Conservation (phyloP, 1,140 invertebrate genomes). For the Drosophila sulfurigaster region DNA sequence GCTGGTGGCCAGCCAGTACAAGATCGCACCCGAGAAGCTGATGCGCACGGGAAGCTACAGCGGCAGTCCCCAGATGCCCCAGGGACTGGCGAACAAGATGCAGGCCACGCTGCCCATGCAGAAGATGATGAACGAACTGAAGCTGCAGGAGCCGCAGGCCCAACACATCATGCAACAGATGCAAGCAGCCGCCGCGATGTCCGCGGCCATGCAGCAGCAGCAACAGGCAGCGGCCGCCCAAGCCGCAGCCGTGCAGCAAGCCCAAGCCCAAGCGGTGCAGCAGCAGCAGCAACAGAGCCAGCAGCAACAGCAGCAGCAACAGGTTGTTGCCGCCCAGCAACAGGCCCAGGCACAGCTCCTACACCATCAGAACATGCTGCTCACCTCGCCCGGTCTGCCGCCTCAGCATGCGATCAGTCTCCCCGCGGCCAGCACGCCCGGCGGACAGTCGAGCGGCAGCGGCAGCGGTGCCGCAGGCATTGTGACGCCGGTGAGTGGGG, state of each 20-base stretch:
- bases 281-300: constrained; percentile 88
- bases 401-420: constrained; percentile 88
- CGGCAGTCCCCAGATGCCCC: constrained; percentile 91
- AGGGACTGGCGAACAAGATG: constrained; percentile 90
- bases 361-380: constrained; percentile 87
- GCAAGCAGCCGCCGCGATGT: constrained; percentile 86
- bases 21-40: constrained; percentile 97
- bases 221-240: constrained; percentile 86
- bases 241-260: constrained; percentile 86
- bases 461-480: constrained; percentile 55
- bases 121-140: constrained; percentile 90
- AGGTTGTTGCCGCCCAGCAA: constrained; percentile 85
- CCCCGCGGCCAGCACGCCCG: constrained; percentile 59
- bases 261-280: constrained; percentile 86
- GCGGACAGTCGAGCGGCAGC: constrained; percentile 71
- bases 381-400: constrained; percentile 88
- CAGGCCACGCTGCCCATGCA: constrained; percentile 87
- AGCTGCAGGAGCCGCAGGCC: constrained; percentile 90
- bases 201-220: constrained; percentile 85
- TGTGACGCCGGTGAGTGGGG: constrained; percentile 64
- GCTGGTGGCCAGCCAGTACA: constrained; percentile 98
- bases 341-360: constrained; percentile 87
- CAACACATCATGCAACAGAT: constrained; percentile 88
- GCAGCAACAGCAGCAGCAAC: constrained; percentile 87
- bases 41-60: constrained; percentile 97